A percentile compares a stretch with the other conserved stretches of the same genome.
phyloP scores from a whole-genome alignment of 1,140 invertebrate genomes.

The Dysdera silvatica region DNA sequence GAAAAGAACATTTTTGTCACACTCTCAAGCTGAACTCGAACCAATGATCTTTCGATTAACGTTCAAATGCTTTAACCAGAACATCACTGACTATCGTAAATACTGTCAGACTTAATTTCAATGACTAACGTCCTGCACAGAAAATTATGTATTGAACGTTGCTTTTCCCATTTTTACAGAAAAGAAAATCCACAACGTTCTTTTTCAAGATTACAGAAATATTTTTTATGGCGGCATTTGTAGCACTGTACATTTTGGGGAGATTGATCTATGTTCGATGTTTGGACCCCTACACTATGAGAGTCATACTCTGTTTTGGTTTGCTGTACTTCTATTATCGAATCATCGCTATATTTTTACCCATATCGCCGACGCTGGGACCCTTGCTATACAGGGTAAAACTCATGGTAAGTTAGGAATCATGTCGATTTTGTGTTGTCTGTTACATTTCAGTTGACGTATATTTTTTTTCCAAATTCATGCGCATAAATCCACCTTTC shows the following conservation, averaged over 20 bases:
- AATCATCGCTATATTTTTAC: constrained; percentile 43
- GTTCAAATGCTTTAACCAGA: no score
- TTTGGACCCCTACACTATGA: constrained; percentile 32
- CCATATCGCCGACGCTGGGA: constrained; percentile 46
- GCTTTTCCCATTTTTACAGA: constrained; percentile 14
- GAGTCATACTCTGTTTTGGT: constrained; percentile 35
- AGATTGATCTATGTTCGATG: constrained; percentile 15
- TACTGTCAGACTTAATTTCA: no score
- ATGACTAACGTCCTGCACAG: no score
- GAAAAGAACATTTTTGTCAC: no score
- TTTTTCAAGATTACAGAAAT: constrained; percentile 34
- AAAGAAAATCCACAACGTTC: constrained; percentile 34
- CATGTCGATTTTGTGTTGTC: no score
- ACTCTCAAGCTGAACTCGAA: no score
- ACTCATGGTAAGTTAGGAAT: constrained; percentile 41
- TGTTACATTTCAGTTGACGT: no score
- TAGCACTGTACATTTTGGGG: constrained; percentile 28
- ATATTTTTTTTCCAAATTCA: no score
- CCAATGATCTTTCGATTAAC: no score
- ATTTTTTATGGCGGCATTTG: constrained; percentile 28
- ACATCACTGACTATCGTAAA: no score
- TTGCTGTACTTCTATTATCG: constrained; percentile 47
- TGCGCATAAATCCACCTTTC: no score
- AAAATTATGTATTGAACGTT: no score
- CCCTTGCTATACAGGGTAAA: constrained; percentile 45